A percentile compares a stretch with the other conserved stretches of the same genome.
These are phyloP conservation scores for Drosophila watanabei DNA, from an alignment of 1,140 invertebrate species.

Conservation along the genomic window DNA sequence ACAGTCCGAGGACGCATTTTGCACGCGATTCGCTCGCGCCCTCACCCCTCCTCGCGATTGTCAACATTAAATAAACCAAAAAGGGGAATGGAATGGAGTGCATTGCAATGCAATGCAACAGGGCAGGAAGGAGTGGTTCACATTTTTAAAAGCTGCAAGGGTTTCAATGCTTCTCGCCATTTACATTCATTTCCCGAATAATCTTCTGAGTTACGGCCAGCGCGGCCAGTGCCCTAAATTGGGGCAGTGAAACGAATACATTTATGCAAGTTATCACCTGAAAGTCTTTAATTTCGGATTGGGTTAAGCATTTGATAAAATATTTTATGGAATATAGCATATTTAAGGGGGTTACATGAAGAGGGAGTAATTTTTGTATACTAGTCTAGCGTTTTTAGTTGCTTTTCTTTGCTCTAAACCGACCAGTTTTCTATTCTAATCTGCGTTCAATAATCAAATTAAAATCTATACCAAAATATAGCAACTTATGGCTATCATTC, in stretches of 20 bases:
- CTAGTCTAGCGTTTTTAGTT: neutral
- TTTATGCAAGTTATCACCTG: neutral
- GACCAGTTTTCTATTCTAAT: neutral
- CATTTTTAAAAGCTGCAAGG: constrained; percentile 59
- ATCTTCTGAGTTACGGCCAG: constrained; percentile 48
- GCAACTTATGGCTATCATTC: neutral
- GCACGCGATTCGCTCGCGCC: constrained; percentile 43
- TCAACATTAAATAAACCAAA: constrained; percentile 51
- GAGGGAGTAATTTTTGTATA: neutral
- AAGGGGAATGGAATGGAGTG: neutral
- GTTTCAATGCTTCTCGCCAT: constrained; percentile 70
- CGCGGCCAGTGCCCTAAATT: constrained; percentile 26
- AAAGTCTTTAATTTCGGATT: neutral
- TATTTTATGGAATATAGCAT: neutral
- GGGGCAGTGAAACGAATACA: constrained; percentile 51
- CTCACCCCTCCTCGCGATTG: constrained; percentile 41
- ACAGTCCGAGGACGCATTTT: constrained; percentile 37
- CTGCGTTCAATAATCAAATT: neutral
- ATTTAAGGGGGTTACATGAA: too few relatives aligned
- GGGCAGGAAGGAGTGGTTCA: constrained; percentile 24
- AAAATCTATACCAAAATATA: neutral
- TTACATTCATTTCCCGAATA: constrained; percentile 73
- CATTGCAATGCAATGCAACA: constrained; percentile 25
- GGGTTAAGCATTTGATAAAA: neutral
- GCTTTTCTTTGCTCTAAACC: neutral